phyloP scores from a whole-genome alignment of 1,140 invertebrate species.

The Nomia melanderi region DNA sequence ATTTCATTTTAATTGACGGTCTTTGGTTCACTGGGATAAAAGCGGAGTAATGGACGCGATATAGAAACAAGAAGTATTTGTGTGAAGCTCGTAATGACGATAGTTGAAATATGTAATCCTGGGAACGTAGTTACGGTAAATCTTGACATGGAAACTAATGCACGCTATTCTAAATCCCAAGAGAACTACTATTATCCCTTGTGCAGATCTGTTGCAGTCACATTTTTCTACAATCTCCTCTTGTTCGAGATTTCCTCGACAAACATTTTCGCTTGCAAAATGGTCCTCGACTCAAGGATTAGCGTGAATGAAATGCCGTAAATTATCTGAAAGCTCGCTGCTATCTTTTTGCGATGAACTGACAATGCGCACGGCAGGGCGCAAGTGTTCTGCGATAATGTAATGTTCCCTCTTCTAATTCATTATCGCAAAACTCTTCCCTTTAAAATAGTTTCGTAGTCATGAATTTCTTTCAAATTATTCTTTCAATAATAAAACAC shows the following conservation, averaged over 20 bases:
- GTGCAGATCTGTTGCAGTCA: neutral
- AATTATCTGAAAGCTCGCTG: neutral
- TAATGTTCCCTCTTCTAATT: too few species aligned
- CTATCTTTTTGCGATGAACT: neutral
- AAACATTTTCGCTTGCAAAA: neutral
- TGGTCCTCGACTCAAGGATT: neutral
- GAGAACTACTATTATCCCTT: neutral
- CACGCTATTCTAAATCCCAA: neutral
- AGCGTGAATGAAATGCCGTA: neutral
- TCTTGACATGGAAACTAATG: neutral
- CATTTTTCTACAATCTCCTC: conserved; percentile 8
- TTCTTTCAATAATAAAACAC: too few species aligned
- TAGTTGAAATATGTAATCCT: conserved; percentile 12
- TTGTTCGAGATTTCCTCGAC: neutral
- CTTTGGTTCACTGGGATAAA: conserved; percentile 6
- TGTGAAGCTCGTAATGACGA: neutral
- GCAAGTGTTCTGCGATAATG: too few species aligned
- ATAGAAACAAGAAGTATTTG: conserved; percentile 10
- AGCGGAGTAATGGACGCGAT: neutral
- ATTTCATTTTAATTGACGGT: neutral
- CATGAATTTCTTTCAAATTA: too few species aligned
- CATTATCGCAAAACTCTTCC: too few species aligned
- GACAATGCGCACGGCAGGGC: neutral
- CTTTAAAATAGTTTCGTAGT: too few species aligned
- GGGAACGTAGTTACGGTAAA: neutral